phyloP scores from a whole-genome alignment of 2,888 invertebrate species.

The Pachycephus smyrnensis region DNA sequence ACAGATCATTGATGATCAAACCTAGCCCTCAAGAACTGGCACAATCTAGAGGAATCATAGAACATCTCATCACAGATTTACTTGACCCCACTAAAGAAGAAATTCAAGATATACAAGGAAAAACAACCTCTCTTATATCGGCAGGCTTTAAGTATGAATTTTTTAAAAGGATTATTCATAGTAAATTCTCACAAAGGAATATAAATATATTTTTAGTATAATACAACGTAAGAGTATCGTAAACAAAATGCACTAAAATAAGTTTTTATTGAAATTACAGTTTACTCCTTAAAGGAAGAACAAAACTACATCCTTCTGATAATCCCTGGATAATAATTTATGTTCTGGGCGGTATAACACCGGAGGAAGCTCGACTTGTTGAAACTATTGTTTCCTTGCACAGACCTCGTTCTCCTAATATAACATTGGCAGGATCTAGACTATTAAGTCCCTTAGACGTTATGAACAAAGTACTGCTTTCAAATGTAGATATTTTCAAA shows the following conservation, averaged over 20 bases:
- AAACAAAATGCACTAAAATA: not conserved
- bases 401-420: slow-evolving; percentile 33
- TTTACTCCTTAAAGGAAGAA: slow-evolving; percentile 70
- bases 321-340: slow-evolving; percentile 75
- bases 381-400: slow-evolving; percentile 53
- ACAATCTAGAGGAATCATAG: slow-evolving; percentile 70
- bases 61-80: slow-evolving; percentile 73
- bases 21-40: slow-evolving; percentile 69
- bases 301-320: slow-evolving; percentile 73
- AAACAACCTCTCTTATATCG: slow-evolving; percentile 72
- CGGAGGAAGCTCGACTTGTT: slow-evolving; percentile 72
- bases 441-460: slow-evolving; percentile 57
- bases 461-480: slow-evolving; percentile 53
- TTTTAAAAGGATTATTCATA: slow-evolving; percentile 2
- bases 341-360: slow-evolving; percentile 76
- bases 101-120: slow-evolving; percentile 72
- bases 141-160: slow-evolving; percentile 74
- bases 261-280: slow-evolving; percentile 63
- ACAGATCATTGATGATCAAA: slow-evolving; percentile 69
- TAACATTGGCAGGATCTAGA: slow-evolving; percentile 59
- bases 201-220: slow-evolving; percentile 1
- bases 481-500: slow-evolving; percentile 37
- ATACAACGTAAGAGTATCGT: not conserved
- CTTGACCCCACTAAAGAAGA: slow-evolving; percentile 72
- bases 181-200: slow-evolving; percentile 4